phyloP scores from a whole-genome alignment of 1,140 invertebrate species.

The Oreohelix idahoensis region DNA sequence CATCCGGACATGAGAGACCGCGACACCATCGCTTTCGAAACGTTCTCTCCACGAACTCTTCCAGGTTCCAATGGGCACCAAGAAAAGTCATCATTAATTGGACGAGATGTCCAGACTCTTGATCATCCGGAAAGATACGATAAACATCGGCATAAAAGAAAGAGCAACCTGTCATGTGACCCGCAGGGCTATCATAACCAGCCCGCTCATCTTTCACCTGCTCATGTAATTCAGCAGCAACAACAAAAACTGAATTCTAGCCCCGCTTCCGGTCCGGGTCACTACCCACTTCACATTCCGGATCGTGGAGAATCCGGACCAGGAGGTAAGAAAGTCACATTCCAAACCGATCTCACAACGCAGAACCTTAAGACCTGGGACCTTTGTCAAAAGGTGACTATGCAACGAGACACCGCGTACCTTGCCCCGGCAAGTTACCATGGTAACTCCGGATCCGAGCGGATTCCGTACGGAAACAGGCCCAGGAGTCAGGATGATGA shows the following conservation, averaged over 20 bases:
- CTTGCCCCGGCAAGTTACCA: neutral
- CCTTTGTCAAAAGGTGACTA: slow-evolving; percentile 31
- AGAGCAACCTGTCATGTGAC: slow-evolving; percentile 4
- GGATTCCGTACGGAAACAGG: neutral
- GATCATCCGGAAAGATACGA: neutral
- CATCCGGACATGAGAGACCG: slow-evolving; percentile 20
- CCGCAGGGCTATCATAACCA: neutral
- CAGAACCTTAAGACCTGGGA: slow-evolving; percentile 45
- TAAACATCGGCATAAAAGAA: neutral
- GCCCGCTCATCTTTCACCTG: neutral
- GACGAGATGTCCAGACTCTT: slow-evolving; percentile 41
- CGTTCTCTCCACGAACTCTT: slow-evolving; percentile 42
- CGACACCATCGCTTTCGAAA: slow-evolving; percentile 42
- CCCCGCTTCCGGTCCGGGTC: slow-evolving; percentile 17
- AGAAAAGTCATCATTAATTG: neutral
- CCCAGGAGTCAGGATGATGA: slow-evolving; percentile 47
- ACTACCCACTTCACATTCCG: neutral
- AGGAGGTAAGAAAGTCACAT: slow-evolving; percentile 46
- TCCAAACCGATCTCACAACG: slow-evolving; percentile 45
- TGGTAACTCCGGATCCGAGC: slow-evolving; percentile 4
- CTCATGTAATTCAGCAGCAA: neutral
- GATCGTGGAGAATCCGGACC: neutral
- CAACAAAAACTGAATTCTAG: neutral
- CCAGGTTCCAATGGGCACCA: neutral
- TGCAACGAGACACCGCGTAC: neutral